Base-by-base conservation (phyloP, 2,113 vertebrate species). In the Ophiodon elongatus region DNA sequence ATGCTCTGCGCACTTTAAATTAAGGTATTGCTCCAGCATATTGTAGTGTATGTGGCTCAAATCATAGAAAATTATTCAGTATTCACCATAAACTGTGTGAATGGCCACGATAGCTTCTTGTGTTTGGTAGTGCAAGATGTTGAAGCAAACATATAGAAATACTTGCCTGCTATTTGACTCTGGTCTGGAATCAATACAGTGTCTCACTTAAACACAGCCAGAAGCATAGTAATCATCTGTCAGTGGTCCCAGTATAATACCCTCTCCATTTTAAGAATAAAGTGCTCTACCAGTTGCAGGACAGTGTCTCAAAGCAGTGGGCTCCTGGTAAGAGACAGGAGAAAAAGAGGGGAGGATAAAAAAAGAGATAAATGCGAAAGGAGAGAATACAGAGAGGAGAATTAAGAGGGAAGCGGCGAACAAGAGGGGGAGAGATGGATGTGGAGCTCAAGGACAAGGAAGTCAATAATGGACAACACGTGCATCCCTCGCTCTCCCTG, bases 391-490 rank as follows among this genome's bases (percentile, higher is more conserved):
- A 50, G 25, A 15, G 11, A 73, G 27, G 15, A 60, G 25, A 75
- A 54, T 62, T 65, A 56, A 43, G 56, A 45, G 50, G 6, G 62
- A 76, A 47, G 27, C 6, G 23, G 72, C 1, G 57, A 50, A 29
- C 45, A 62, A 56, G 50, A 76, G 57, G 23, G 69, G 66, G 78
- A 35, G 68, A 72, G 82, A 71, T 2, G 33, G 59, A 82, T 63
- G 66, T 82, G 76, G 65, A 64, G 84, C 72, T 86, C 88, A 87
- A 91, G 92, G 88, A 86, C 83, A 39, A 84, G 79, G 83, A 81
- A 90, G 88, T 91, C 86, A 81, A 82, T 94, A 94, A 93, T 91
- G 73, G 88, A 76, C 87, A 90, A 80, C 91, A 91, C 56, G 69
- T 94, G 87, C 64, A 45, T 54, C 83, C 76, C 68, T 63, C 11